Evolutionary conservation across 2,888 invertebrate genomes (phyloP).

Genomic region (Sesia apiformis): DNA sequence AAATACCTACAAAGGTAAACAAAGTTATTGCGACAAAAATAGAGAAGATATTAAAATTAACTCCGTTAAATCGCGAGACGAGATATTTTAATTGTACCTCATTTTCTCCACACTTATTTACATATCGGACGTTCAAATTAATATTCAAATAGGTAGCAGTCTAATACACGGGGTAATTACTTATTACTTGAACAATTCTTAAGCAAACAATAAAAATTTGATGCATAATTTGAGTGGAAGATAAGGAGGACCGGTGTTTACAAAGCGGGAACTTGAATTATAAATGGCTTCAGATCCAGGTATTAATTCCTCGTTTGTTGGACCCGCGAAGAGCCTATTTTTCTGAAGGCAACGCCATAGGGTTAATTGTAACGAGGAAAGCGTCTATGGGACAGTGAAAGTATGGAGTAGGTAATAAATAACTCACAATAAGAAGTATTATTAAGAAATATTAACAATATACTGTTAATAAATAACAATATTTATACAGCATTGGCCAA

Average conservation of each 20-base stretch:
- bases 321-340: constrained; percentile 39
- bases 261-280: constrained; percentile 54
- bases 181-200: constrained; percentile 35
- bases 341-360: constrained; percentile 39
- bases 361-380: constrained; percentile 49
- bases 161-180: constrained; percentile 12
- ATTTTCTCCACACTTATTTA: background rate
- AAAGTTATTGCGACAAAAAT: no score
- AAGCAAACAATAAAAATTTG: constrained; percentile 53
- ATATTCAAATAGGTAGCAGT: constrained; percentile 2
- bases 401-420: constrained; percentile 22
- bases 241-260: constrained; percentile 40
- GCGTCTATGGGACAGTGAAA: constrained; percentile 25
- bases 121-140: background rate
- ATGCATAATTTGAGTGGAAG: constrained; percentile 47
- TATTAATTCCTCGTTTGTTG: constrained; percentile 66
- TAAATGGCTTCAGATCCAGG: constrained; percentile 44
- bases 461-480: no score
- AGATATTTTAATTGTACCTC: background rate
- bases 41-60: background rate
- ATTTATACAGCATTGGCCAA: no score
- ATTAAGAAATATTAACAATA: no score
- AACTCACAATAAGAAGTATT: no score
- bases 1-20: no score
- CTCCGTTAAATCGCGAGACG: background rate